Evolutionary conservation across 1,140 invertebrate species (phyloP).

Genomic region (Campoletis sonorensis): DNA sequence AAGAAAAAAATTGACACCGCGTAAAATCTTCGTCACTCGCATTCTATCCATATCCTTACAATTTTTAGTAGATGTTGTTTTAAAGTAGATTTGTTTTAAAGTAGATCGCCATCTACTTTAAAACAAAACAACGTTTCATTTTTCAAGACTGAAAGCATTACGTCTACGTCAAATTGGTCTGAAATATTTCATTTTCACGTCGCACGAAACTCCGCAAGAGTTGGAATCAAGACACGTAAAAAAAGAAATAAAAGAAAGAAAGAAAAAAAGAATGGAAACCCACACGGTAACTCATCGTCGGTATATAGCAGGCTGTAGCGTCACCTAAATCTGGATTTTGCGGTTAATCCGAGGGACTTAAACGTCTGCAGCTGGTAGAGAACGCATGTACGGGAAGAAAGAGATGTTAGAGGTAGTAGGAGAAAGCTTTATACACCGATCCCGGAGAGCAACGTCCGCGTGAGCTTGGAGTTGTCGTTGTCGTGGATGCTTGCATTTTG

Average conservation of each 20-base stretch:
- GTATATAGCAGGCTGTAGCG: slow-evolving; percentile 14
- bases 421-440: slow-evolving; percentile 3
- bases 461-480: slow-evolving; percentile 19
- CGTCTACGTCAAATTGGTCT: not conserved
- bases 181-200: not conserved
- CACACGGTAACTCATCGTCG: slow-evolving; percentile 38
- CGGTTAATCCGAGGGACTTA: slow-evolving; percentile 49
- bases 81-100: no score
- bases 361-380: slow-evolving; percentile 38
- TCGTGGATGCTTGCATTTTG: slow-evolving; percentile 28
- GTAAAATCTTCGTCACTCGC: no score
- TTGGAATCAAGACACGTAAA: not conserved
- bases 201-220: not conserved
- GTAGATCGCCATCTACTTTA: no score
- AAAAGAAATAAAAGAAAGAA: not conserved
- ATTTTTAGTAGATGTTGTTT: no score
- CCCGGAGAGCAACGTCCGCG: slow-evolving; percentile 17
- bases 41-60: no score
- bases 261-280: slow-evolving; percentile 1
- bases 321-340: slow-evolving; percentile 50
- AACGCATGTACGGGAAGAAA: not conserved
- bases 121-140: no score
- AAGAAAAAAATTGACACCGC: no score
- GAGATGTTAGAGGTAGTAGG: no score
- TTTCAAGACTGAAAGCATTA: no score